phyloP scores from a whole-genome alignment of 2,888 invertebrate species.

The Reticulitermes lucifugus region DNA sequence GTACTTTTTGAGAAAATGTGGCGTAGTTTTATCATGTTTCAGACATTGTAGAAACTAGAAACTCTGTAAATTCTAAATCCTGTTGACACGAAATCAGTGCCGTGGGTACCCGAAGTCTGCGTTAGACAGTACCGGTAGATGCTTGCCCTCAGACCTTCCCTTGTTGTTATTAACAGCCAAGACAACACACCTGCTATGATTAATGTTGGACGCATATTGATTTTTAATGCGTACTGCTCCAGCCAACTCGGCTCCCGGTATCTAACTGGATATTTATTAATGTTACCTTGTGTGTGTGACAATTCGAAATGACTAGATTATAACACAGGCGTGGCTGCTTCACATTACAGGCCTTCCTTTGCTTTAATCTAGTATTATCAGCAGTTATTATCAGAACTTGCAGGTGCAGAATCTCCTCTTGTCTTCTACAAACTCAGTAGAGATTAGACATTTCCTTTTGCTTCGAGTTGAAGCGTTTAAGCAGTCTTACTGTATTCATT shows the following conservation, averaged over 20 bases:
- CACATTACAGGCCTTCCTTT: neutral
- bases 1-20: too few relatives aligned
- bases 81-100: too few relatives aligned
- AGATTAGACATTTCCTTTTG: too few relatives aligned
- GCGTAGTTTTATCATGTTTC: too few relatives aligned
- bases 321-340: constrained; percentile 5
- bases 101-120: too few relatives aligned
- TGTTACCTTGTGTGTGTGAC: constrained; percentile 28
- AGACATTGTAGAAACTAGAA: neutral
- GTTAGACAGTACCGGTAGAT: neutral
- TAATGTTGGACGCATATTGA: constrained; percentile 33
- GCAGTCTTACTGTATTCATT: too few relatives aligned
- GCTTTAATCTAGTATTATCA: neutral
- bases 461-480: too few relatives aligned
- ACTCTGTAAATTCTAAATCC: neutral
- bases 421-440: too few relatives aligned
- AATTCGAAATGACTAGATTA: constrained; percentile 14
- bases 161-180: neutral
- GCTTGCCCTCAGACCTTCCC: neutral
- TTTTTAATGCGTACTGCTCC: constrained; percentile 1
- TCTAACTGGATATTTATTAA: constrained; percentile 13
- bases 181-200: constrained; percentile 31
- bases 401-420: too few relatives aligned
- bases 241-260: neutral
- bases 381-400: neutral